Percentiles rank a stretch among this genome's conserved stretches.
Evolutionary conservation across 2,797 vertebrate species (phyloP).

Genomic region (Pangasius sanitwongsei): DNA sequence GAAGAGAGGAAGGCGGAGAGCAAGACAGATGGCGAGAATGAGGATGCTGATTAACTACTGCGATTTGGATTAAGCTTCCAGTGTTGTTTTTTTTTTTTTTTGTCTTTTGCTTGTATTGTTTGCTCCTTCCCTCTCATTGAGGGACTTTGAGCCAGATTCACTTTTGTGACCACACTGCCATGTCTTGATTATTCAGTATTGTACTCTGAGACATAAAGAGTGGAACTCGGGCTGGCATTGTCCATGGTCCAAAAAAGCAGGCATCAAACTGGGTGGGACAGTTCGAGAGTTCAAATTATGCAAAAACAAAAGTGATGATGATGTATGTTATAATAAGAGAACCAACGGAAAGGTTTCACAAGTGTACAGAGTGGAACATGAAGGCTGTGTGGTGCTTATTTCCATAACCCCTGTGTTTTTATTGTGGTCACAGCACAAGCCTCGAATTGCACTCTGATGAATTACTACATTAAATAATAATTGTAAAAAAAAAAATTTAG

Average conservation of each 20-base stretch:
- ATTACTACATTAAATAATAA: slow-evolving; percentile 86
- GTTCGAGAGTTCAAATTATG: slow-evolving; percentile 92
- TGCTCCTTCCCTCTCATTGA: slow-evolving; percentile 49
- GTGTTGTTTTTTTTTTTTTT: slow-evolving; percentile 69
- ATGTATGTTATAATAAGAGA: slow-evolving; percentile 57
- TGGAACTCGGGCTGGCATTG: slow-evolving; percentile 75
- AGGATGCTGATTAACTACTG: slow-evolving; percentile 60
- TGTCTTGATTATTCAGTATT: slow-evolving; percentile 65
- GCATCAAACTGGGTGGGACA: slow-evolving; percentile 70
- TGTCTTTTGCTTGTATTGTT: slow-evolving; percentile 53
- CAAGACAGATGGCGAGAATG: slow-evolving; percentile 78
- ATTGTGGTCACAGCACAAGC: slow-evolving; percentile 92
- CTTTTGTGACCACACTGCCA: slow-evolving; percentile 82
- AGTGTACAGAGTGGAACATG: slow-evolving; percentile 95
- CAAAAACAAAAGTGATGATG: slow-evolving; percentile 75
- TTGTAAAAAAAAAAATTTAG: slow-evolving; percentile 56
- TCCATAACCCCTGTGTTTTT: slow-evolving; percentile 90
- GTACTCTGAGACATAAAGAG: slow-evolving; percentile 78
- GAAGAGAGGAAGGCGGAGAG: slow-evolving; percentile 88
- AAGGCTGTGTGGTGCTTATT: slow-evolving; percentile 96
- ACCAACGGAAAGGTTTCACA: slow-evolving; percentile 72
- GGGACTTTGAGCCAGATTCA: slow-evolving; percentile 61
- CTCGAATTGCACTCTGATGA: slow-evolving; percentile 95
- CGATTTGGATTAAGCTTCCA: slow-evolving; percentile 64
- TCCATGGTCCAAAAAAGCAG: slow-evolving; percentile 58